Percentiles rank a stretch among this genome's conserved stretches.
Evolutionary conservation across 2,888 invertebrate genomes (phyloP).

Genomic region (Heliconius charithonia): DNA sequence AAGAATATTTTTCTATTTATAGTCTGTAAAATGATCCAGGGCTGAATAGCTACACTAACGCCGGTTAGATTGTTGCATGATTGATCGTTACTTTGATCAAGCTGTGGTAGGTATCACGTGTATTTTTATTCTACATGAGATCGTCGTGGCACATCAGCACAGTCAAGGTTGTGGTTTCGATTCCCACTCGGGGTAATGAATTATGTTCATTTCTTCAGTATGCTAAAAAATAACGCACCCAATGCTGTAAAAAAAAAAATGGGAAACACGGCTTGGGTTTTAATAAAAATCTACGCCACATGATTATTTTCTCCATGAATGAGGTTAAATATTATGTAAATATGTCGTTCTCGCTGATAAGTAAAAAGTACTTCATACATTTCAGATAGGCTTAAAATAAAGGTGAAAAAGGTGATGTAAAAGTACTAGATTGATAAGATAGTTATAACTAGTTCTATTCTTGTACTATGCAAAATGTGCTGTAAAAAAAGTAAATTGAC

Average conservation of each 20-base stretch:
- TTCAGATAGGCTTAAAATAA: not conserved
- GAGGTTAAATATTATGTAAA: slow-evolving; percentile 9
- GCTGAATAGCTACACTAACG: too few species aligned
- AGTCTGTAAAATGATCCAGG: too few species aligned
- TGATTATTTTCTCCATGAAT: slow-evolving; percentile 1
- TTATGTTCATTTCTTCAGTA: not conserved
- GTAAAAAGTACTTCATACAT: not conserved
- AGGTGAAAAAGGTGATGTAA: not conserved
- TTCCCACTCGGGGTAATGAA: not conserved
- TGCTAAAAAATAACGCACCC: not conserved
- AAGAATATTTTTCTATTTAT: too few species aligned
- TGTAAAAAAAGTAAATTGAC: too few species aligned
- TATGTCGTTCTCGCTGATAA: not conserved
- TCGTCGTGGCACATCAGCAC: too few species aligned
- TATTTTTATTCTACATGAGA: too few species aligned
- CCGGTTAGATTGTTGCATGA: too few species aligned
- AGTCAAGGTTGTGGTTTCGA: not conserved
- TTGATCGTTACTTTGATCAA: too few species aligned
- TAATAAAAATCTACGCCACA: not conserved
- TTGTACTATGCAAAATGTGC: too few species aligned
- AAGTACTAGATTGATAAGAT: not conserved
- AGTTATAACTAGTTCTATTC: not conserved
- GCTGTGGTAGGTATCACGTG: too few species aligned
- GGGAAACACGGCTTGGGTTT: not conserved
- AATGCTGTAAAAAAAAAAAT: not conserved